Evolutionary conservation across 2,888 invertebrate species (phyloP).

Genomic region (Drepana falcataria): DNA sequence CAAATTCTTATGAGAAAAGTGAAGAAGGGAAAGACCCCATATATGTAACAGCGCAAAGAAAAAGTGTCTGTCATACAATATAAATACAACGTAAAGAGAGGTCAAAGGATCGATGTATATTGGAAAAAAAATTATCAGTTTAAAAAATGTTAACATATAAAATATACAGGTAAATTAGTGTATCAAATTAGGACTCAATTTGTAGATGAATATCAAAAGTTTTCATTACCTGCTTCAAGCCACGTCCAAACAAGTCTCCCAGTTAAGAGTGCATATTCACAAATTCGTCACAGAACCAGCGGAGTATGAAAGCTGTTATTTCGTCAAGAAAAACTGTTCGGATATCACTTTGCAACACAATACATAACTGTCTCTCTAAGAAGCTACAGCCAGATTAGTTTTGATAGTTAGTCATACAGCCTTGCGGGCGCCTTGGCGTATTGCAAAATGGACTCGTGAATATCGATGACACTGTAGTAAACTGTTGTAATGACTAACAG

Average conservation of each 20-base stretch:
- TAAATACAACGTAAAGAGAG: too few species aligned
- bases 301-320: slow-evolving; percentile 30
- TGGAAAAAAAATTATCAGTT: too few species aligned
- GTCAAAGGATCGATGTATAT: too few species aligned
- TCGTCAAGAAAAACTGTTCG: slow-evolving; percentile 20
- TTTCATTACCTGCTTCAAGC: too few species aligned
- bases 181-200: too few species aligned
- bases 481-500: slow-evolving; percentile 30
- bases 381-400: slow-evolving; percentile 22
- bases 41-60: too few species aligned
- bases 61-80: too few species aligned
- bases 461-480: slow-evolving; percentile 26
- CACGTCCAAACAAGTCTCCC: background rate
- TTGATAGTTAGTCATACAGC: slow-evolving; percentile 9
- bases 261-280: slow-evolving; percentile 2
- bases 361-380: slow-evolving; percentile 37
- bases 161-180: too few species aligned
- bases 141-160: too few species aligned
- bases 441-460: slow-evolving; percentile 20
- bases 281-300: slow-evolving; percentile 28
- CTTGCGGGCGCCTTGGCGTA: slow-evolving; percentile 16
- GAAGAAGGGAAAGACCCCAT: too few species aligned
- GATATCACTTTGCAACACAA: slow-evolving; percentile 29
- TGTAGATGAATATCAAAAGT: too few species aligned
- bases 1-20: too few species aligned